Conservation (phyloP, 2,888 invertebrate species). For the Argyresthia albistria region DNA sequence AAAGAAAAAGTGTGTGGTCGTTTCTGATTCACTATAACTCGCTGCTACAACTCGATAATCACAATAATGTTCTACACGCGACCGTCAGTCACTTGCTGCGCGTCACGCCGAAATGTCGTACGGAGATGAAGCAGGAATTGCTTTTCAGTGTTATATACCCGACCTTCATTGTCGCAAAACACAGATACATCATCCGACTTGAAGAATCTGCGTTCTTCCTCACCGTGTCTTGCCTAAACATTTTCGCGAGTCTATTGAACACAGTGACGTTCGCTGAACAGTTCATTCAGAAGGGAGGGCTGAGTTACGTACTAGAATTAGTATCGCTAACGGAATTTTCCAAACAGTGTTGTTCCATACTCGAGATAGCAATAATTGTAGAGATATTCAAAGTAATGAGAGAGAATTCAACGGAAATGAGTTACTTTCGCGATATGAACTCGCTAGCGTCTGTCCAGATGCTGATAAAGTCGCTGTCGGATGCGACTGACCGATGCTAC, state of each 20-base stretch:
- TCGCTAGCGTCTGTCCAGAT: constrained; percentile 53
- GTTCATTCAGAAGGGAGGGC: constrained; percentile 71
- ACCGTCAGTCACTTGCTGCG: constrained; percentile 72
- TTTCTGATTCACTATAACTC: constrained; percentile 73
- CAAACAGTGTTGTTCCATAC: constrained; percentile 71
- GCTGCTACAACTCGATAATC: constrained; percentile 67
- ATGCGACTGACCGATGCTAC: constrained; percentile 45
- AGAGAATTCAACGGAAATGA: constrained; percentile 31
- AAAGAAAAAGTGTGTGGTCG: constrained; percentile 62
- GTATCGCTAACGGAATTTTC: constrained; percentile 68
- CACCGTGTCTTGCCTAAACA: constrained; percentile 72
- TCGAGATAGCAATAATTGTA: constrained; percentile 74
- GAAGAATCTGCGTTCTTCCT: constrained; percentile 69
- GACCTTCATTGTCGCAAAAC: constrained; percentile 70
- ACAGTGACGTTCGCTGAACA: constrained; percentile 70
- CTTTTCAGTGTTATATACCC: constrained; percentile 75
- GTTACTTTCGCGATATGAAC: constrained; percentile 42
- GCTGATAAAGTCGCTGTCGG: constrained; percentile 49
- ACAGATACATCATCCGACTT: constrained; percentile 51
- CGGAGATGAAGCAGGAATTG: constrained; percentile 69
- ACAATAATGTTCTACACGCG: constrained; percentile 63
- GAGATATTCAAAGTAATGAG: constrained; percentile 67
- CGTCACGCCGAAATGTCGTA: constrained; percentile 68
- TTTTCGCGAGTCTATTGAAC: constrained; percentile 71
- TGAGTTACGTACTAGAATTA: constrained; percentile 68